These are phyloP conservation scores for Cyphomyrus plagiostoma DNA, from an alignment of 2,113 vertebrate species.

Conservation along the genomic window DNA sequence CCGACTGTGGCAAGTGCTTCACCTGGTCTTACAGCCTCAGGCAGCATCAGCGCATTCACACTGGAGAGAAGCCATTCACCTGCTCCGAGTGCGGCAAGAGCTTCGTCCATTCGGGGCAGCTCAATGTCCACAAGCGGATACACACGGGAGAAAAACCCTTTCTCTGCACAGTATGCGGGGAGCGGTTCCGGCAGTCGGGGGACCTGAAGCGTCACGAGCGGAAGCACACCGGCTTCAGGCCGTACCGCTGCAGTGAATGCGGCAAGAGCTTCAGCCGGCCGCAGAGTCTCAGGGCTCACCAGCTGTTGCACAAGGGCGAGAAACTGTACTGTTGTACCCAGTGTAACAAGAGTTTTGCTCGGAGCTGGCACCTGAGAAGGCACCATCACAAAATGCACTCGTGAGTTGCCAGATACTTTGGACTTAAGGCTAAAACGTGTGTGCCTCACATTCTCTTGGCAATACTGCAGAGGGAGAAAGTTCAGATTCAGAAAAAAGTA, in stretches of 20 bases:
- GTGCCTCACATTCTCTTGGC: background rate
- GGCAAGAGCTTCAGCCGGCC: conserved; percentile 65
- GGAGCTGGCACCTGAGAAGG: conserved; percentile 63
- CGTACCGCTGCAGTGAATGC: conserved; percentile 58
- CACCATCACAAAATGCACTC: conserved; percentile 67
- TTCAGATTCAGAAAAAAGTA: background rate
- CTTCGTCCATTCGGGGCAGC: conserved; percentile 59
- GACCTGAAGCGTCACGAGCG: conserved; percentile 66
- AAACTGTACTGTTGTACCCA: conserved; percentile 58
- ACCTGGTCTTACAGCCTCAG: conserved; percentile 57
- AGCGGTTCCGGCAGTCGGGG: conserved; percentile 65
- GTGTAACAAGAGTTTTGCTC: conserved; percentile 64
- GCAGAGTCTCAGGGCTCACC: conserved; percentile 66
- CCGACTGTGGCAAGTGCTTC: conserved; percentile 63
- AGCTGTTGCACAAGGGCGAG: conserved; percentile 63
- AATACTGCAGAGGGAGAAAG: background rate
- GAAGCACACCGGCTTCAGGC: conserved; percentile 64
- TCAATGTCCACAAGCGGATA: conserved; percentile 62
- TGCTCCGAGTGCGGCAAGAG: conserved; percentile 61
- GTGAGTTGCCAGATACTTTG: conserved; percentile 18
- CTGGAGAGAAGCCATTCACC: conserved; percentile 57
- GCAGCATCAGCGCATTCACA: conserved; percentile 65
- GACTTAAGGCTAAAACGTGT: background rate
- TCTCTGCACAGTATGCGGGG: conserved; percentile 66
- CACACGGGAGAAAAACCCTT: conserved; percentile 68